phyloP scores from a whole-genome alignment of 2,888 invertebrate species.

The Ametastegia equiseti region DNA sequence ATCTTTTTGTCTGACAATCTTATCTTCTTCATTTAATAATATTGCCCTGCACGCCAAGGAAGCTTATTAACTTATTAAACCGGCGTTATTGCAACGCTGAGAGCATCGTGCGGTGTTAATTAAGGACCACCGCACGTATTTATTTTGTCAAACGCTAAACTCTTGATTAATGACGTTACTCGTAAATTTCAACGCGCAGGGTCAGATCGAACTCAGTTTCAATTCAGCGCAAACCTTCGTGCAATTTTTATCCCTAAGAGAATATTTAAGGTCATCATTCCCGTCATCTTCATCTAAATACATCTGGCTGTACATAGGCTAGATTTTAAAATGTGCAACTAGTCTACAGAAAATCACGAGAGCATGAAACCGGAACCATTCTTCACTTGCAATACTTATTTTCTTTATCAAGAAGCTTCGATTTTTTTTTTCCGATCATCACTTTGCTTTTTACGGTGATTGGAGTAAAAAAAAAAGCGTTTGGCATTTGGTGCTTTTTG shows the following conservation, averaged over 20 bases:
- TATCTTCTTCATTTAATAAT: constrained; percentile 38
- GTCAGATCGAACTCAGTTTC: background rate
- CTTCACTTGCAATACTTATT: no score
- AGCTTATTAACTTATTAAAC: constrained; percentile 42
- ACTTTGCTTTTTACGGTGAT: no score
- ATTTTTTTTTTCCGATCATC: background rate
- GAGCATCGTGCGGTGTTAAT: constrained; percentile 54
- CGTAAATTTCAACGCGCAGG: constrained; percentile 54
- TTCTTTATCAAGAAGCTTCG: no score
- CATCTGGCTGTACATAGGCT: background rate
- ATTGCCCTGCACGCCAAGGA: background rate
- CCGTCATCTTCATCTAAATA: background rate
- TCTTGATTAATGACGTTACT: constrained; percentile 56
- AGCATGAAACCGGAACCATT: no score
- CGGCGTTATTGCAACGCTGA: constrained; percentile 15
- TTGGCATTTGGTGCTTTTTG: no score
- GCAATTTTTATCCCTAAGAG: background rate
- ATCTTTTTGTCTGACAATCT: constrained; percentile 4
- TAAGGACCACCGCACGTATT: constrained; percentile 55
- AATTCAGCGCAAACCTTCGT: background rate
- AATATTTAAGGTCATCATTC: background rate
- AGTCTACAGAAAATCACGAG: no score
- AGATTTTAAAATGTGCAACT: no score
- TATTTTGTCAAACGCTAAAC: constrained; percentile 59
- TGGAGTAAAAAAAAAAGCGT: no score